Percentiles rank a stretch among this genome's conserved stretches.
Conservation (phyloP, 2,888 invertebrate species). For the Tetranychus piercei region DNA sequence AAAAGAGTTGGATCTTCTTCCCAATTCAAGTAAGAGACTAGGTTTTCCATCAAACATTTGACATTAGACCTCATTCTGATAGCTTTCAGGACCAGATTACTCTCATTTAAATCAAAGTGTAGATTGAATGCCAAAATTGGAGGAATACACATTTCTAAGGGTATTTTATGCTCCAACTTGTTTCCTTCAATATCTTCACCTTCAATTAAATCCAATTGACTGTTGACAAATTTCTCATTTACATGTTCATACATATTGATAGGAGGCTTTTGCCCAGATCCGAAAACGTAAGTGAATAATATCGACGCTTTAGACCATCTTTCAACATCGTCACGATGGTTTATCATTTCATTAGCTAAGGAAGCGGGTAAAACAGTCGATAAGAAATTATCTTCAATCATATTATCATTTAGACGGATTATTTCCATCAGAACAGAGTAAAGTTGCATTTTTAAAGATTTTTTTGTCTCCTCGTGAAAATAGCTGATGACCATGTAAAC, state of each 20-base stretch:
- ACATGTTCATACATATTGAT: conserved; percentile 69
- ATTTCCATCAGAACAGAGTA: conserved; percentile 18
- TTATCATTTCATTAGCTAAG: conserved; percentile 49
- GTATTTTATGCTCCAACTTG: conserved; percentile 42
- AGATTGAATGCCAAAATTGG: conserved; percentile 71
- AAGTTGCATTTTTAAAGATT: conserved; percentile 20
- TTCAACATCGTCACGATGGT: conserved; percentile 37
- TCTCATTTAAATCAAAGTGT: conserved; percentile 44
- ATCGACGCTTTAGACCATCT: conserved; percentile 63
- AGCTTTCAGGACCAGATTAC: conserved; percentile 32
- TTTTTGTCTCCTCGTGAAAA: conserved; percentile 74
- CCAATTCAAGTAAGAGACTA: conserved; percentile 63
- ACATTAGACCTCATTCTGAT: conserved; percentile 41
- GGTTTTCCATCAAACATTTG: conserved; percentile 75
- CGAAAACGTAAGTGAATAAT: conserved; percentile 68
- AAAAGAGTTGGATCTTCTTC: conserved; percentile 41
- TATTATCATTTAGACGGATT: conserved; percentile 10
- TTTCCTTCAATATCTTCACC: conserved; percentile 58
- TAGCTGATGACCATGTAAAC: conserved; percentile 70
- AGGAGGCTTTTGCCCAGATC: conserved; percentile 73
- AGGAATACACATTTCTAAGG: conserved; percentile 56
- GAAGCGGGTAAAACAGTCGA: conserved; percentile 75
- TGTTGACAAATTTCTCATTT: conserved; percentile 59
- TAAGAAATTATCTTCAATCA: conserved; percentile 40
- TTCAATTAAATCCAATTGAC: conserved; percentile 63